Percentiles rank a stretch among this genome's conserved stretches.
Conservation (phyloP, 23 tunicate genomes). For the Oikopleura dioica region DNA sequence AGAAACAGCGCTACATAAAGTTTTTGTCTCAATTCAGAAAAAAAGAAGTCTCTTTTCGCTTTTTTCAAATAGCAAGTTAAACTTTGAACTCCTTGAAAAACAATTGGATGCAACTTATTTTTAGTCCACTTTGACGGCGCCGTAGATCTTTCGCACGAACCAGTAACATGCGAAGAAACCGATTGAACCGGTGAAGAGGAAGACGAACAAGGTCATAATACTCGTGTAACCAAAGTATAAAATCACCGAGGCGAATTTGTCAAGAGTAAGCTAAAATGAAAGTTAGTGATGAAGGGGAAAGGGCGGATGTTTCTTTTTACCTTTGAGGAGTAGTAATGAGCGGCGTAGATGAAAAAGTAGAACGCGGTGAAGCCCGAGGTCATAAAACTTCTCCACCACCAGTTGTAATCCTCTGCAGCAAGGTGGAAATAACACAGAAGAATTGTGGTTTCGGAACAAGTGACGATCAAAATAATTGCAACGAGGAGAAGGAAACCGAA, state of each 20-base stretch:
- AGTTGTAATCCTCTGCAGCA: slow-evolving; percentile 96
- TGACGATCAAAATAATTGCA: slow-evolving; percentile 55
- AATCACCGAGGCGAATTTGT: slow-evolving; percentile 57
- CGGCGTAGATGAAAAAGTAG: slow-evolving; percentile 64
- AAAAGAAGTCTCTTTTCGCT: no score
- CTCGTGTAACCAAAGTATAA: slow-evolving; percentile 68
- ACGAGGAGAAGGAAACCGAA: slow-evolving; percentile 85
- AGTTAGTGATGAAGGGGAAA: background rate
- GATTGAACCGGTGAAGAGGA: slow-evolving; percentile 87
- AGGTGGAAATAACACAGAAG: slow-evolving; percentile 94
- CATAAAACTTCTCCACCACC: slow-evolving; percentile 98
- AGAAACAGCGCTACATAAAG: no score
- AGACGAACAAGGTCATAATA: slow-evolving; percentile 63
- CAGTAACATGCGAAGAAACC: slow-evolving; percentile 79
- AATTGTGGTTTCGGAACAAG: slow-evolving; percentile 79
- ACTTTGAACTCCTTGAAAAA: no score
- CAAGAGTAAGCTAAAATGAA: slow-evolving; percentile 33
- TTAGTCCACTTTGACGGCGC: slow-evolving; percentile 89
- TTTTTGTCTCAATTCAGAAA: no score
- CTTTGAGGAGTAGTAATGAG: slow-evolving; percentile 64
- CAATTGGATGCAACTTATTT: no score
- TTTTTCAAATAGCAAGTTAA: no score
- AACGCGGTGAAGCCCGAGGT: slow-evolving; percentile 91
- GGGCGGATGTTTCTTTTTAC: background rate
- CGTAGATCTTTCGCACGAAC: slow-evolving; percentile 75